These are phyloP conservation scores for Deilephila porcellus DNA, from an alignment of 2,888 invertebrate species.

Conservation along the genomic window DNA sequence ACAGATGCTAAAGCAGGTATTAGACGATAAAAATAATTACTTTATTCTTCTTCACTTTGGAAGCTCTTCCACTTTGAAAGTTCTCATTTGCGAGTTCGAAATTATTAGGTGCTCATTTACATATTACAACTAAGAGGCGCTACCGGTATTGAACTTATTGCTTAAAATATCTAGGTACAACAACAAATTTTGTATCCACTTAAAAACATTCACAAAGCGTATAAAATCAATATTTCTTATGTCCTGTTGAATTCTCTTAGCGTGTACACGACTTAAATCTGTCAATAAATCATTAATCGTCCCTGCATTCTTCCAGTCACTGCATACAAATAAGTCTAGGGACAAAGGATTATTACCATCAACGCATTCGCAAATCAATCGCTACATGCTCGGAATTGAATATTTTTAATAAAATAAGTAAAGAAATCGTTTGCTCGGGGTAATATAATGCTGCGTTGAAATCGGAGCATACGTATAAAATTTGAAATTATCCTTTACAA, in stretches of 20 bases:
- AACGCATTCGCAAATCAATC: not conserved
- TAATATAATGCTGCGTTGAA: slow-evolving; percentile 4
- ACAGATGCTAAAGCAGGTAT: too few species aligned
- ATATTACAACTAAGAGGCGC: too few species aligned
- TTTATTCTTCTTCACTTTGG: too few species aligned
- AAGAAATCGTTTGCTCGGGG: slow-evolving; percentile 11
- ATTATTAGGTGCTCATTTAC: too few species aligned
- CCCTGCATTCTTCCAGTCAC: slow-evolving; percentile 38
- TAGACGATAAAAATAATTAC: too few species aligned
- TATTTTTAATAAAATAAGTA: not conserved
- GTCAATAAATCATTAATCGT: slow-evolving; percentile 33
- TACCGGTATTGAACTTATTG: not conserved
- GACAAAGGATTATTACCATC: slow-evolving; percentile 44
- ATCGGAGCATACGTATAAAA: not conserved
- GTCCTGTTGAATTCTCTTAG: not conserved
- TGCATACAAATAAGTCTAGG: slow-evolving; percentile 49
- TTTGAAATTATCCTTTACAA: not conserved
- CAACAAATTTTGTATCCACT: not conserved
- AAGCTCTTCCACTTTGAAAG: too few species aligned
- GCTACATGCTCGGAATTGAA: slow-evolving; percentile 4
- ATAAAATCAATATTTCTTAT: not conserved
- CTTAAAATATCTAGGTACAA: too few species aligned
- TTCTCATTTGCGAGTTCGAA: too few species aligned
- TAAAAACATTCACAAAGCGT: not conserved
- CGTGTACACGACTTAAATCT: slow-evolving; percentile 23